Evolutionary conservation across 2,888 invertebrate species (phyloP), one percentile per base, ranked within the genome.

Genomic region (Sminthurinus aureus): DNA sequence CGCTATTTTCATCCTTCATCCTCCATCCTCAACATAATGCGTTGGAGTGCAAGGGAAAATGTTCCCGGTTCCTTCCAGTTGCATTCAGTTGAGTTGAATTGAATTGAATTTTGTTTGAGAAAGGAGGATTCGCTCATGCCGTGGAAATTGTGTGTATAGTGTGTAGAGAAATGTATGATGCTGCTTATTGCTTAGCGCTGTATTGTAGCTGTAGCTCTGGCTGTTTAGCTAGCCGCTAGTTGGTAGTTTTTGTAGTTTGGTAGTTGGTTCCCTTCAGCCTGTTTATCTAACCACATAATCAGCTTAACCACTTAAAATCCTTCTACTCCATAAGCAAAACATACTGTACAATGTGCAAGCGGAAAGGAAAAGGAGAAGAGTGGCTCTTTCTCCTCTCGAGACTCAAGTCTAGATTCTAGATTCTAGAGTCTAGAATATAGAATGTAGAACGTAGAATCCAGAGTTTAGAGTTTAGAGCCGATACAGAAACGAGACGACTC

Each of bases 211-310:
- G 38, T 38, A 38, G 38, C 58, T 64, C n/a, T 64, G 64, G 15
- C 58, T n/a, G n/a, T n/a, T n/a, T n/a, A n/a, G n/a, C n/a, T n/a
- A n/a, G n/a, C n/a, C n/a, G n/a, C n/a, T n/a, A n/a, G n/a, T n/a
- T 64, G 9, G n/a, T 18, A 64, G 0, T 1, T 64, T 64, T 64
- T n/a, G 18, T 64, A 2, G n/a, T 64, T n/a, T 64, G 18, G 18
- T n/a, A 38, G 38, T 38, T 38, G 38, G 38, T 38, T n/a, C n/a
- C 4, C n/a, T 67, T 20, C 67, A 20, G 3, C n/a, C 11, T 67
- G 67, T 67, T 67, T 67, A 67, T n/a, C n/a, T 67, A 67, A 67
- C 67, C 73, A 73, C 38, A 26, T 73, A 73, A 73, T 73, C 73
- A 22, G 73, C n/a, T 73, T 73, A 73, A 22, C 73, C 50, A 73